A percentile compares a stretch with the other conserved stretches of the same genome.
These are phyloP conservation scores for Phainopepla nitens DNA, from an alignment of 2,113 vertebrate species.

Conservation along the genomic window DNA sequence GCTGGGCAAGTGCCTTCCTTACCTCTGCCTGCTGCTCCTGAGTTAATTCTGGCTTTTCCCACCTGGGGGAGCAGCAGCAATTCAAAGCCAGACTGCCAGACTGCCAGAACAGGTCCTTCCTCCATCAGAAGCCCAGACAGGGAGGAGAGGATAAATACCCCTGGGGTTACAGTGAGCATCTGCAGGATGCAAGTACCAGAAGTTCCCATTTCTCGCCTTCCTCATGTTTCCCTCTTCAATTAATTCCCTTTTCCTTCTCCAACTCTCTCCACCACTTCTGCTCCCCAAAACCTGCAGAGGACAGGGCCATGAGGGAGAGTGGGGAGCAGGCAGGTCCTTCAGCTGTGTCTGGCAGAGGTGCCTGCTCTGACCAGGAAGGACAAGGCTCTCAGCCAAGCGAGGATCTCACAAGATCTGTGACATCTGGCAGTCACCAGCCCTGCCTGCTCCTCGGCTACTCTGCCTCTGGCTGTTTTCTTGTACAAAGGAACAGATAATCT, in stretches of 20 bases:
- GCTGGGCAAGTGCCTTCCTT: not conserved
- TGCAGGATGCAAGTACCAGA: fast-evolving
- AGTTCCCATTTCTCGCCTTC: not conserved
- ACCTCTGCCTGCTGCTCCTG: not conserved
- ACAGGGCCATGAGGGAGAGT: fast-evolving
- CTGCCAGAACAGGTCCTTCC: not conserved
- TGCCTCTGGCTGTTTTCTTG: not conserved
- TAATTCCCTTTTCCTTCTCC: not conserved
- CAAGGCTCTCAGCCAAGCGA: not conserved
- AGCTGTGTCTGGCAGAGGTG: not conserved
- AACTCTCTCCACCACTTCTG: fast-evolving
- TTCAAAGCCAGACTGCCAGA: not conserved
- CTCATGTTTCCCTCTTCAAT: not conserved
- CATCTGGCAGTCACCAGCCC: not conserved
- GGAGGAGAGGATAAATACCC: not conserved
- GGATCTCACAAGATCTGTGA: fast-evolving
- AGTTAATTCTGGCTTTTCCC: constrained; percentile 41
- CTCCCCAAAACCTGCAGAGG: not conserved
- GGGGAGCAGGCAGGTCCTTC: not conserved
- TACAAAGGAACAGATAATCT: not conserved
- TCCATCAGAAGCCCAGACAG: not conserved
- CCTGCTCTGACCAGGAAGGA: not conserved
- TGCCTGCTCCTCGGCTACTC: not conserved
- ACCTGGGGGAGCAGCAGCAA: constrained; percentile 59
- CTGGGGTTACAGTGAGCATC: not conserved